These are phyloP conservation scores for Palythoa heliodiscus DNA, from an alignment of 92 coral and sea anemone genomes.

Conservation along the genomic window DNA sequence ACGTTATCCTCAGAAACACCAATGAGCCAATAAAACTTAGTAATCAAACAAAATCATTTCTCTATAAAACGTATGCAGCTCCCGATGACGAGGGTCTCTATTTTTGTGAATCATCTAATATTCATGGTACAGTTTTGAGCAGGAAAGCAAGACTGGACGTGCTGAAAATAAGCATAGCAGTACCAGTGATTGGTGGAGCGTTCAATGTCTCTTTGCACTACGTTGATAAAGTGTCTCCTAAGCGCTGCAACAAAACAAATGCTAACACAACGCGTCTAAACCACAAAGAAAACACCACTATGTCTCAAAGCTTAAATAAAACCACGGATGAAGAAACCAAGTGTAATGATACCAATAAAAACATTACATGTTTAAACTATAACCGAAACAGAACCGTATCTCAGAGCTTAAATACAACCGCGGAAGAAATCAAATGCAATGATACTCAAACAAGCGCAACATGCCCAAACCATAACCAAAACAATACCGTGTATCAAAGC, in stretches of 20 bases:
- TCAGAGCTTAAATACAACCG: background rate
- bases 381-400: background rate
- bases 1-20: constrained; percentile 24
- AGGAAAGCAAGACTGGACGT: constrained; percentile 51
- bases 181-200: constrained; percentile 35
- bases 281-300: background rate
- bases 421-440: too few relatives aligned
- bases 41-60: constrained; percentile 14
- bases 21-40: background rate
- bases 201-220: background rate
- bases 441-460: too few relatives aligned
- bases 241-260: background rate
- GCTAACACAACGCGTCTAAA: background rate
- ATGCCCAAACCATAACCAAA: too few relatives aligned
- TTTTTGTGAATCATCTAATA: constrained; percentile 49
- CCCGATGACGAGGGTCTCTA: constrained; percentile 44
- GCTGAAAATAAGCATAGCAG: constrained; percentile 25
- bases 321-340: too few relatives aligned
- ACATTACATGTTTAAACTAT: background rate
- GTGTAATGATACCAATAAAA: background rate
- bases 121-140: constrained; percentile 40
- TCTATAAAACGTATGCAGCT: background rate
- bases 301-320: background rate
- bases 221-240: background rate
- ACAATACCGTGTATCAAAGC: too few relatives aligned